Conservation (phyloP, 2,888 invertebrate genomes). For the Syrphus vitripennis region DNA sequence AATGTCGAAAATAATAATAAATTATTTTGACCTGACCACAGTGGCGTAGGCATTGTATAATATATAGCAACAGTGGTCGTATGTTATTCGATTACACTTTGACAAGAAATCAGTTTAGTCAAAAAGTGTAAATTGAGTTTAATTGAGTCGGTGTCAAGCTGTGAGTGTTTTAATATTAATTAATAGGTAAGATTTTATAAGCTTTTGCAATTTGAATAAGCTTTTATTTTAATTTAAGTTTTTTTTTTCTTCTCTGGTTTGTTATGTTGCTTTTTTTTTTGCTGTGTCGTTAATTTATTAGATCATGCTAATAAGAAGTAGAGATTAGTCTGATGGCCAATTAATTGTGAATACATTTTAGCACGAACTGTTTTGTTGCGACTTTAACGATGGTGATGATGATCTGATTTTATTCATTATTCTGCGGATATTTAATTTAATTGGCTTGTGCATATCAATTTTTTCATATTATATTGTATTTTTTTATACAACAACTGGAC, state of each 20-base stretch:
- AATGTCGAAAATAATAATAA: constrained; percentile 16
- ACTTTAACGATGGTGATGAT: not conserved
- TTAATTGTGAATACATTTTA: constrained; percentile 61
- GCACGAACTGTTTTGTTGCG: constrained; percentile 24
- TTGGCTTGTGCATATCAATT: constrained; percentile 51
- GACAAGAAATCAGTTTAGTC: constrained; percentile 46
- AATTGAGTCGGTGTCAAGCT: constrained; percentile 54
- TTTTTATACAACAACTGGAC: not conserved
- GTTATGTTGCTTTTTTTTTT: not conserved
- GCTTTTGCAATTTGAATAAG: constrained; percentile 33
- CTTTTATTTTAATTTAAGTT: not conserved
- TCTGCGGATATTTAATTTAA: constrained; percentile 44
- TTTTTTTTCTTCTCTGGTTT: not conserved
- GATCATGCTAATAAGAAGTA: constrained; percentile 55
- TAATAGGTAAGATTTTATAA: constrained; percentile 33
- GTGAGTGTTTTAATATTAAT: constrained; percentile 52
- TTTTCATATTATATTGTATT: not conserved
- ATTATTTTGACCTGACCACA: constrained; percentile 4
- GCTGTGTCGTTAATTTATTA: constrained; percentile 51
- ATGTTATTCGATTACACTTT: constrained; percentile 40
- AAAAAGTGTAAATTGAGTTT: constrained; percentile 61
- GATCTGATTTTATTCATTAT: constrained; percentile 56
- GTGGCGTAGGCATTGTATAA: constrained; percentile 19
- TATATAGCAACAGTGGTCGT: not conserved
- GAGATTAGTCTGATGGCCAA: constrained; percentile 57